Base-by-base conservation (phyloP, 2,888 invertebrate species). In the Drosophila nigricruria region DNA sequence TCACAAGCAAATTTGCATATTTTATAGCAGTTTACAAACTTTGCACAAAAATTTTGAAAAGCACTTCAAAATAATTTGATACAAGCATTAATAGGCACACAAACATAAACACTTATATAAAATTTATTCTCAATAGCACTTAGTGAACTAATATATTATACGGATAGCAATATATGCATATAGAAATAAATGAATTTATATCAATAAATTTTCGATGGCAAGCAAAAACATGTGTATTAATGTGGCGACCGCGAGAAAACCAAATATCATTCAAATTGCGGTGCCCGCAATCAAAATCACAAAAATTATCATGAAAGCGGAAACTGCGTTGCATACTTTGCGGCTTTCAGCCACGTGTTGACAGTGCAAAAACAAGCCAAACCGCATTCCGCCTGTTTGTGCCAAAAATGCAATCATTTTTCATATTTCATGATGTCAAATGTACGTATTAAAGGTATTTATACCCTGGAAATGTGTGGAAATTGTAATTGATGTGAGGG, bases 191-290 rank as follows among this genome's bases (percentile, higher is more conserved):
- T 20, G 20, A 30, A 38, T 45, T 32, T 16, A 52, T 23, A 52
- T 16, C 27, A 36, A 45, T 34, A 23, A 14, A 27, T 43, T 36
- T 6, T 10, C n/a, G 30, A 20, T 45, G 49, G 32, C 27, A 18
- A 9, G 14, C 34, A 34, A 34, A 45, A 36, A 59, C 57, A 43
- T 64, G 50, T 56, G 52, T 64, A 53, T 61, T 45, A 66, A 23
- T 58, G 60, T 38, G 50, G 52, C 27, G 38, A 68, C 79, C 84
- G 49, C 72, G 52, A 40, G 12, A 59, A 81, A 79, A 79, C 77
- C 83, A 77, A 84, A 77, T 73, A 84, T 87, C 82, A 84, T 83
- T 87, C 70, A 79, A 85, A 88, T 72, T 84, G 85, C 82, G 82
- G 85, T 85, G 6, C 27, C 23, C 61, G 63, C 78, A 84, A 88